phyloP scores from a whole-genome alignment of 2,797 vertebrate species.

The Crocodylus rhombifer region DNA sequence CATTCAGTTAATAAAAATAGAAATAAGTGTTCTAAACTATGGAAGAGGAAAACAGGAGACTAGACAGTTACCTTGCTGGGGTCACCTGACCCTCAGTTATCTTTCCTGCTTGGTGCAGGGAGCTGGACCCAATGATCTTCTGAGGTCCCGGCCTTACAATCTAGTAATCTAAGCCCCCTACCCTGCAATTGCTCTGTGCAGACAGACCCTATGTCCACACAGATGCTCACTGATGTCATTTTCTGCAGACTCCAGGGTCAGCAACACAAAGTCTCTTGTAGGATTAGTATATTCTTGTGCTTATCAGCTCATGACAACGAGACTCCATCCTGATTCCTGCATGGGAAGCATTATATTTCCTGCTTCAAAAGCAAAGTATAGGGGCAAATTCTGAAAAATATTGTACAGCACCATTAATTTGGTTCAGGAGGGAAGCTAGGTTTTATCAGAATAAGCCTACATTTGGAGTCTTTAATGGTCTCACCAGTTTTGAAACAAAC shows the following conservation, averaged over 20 bases:
- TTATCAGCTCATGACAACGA: conserved; percentile 45
- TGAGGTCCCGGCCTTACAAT: no score
- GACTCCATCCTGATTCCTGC: background rate
- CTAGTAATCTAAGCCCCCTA: background rate
- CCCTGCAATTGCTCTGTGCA: background rate
- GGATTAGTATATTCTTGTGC: conserved; percentile 32
- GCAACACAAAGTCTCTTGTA: background rate
- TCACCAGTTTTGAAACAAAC: conserved; percentile 33
- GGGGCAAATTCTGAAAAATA: background rate
- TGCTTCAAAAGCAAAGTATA: background rate
- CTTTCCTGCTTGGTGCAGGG: no score
- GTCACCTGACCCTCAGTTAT: no score
- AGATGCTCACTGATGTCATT: background rate
- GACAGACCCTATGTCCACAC: accelerated
- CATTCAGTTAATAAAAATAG: background rate
- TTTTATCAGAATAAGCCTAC: background rate
- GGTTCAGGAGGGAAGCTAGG: conserved; percentile 32
- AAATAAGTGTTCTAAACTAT: background rate
- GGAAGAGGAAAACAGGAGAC: conserved; percentile 22
- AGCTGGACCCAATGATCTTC: no score
- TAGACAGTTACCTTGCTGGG: background rate
- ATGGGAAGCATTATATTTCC: conserved; percentile 28
- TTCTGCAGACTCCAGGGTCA: background rate
- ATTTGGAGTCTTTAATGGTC: background rate
- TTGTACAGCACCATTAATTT: conserved; percentile 54